Evolutionary conservation across 2,113 vertebrate species (phyloP).

Genomic region (Oxyruncus cristatus): DNA sequence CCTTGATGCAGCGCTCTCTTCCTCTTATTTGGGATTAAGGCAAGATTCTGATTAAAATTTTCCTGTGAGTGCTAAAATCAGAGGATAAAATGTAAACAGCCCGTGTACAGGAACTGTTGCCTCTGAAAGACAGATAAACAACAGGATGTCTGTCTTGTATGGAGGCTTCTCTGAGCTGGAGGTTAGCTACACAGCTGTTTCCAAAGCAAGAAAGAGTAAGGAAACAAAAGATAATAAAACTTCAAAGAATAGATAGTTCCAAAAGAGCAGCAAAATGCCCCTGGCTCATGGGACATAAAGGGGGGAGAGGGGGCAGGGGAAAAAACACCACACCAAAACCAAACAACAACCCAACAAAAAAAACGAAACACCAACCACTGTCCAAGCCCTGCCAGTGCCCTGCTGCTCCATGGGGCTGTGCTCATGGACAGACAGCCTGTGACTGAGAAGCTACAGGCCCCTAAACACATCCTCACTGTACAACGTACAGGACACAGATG

Average conservation of each 20-base stretch:
- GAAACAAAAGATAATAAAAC: not conserved
- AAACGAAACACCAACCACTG: not conserved
- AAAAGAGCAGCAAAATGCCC: not conserved
- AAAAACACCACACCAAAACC: not conserved
- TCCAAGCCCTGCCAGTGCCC: not conserved
- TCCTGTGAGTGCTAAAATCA: not conserved
- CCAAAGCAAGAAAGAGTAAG: not conserved
- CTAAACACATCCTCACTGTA: not conserved
- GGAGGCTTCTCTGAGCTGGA: not conserved
- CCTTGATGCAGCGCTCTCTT: not conserved
- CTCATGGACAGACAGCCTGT: not conserved
- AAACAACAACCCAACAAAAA: too few relatives aligned
- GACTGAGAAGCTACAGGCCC: not conserved
- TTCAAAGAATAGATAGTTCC: not conserved
- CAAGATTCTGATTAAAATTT: not conserved
- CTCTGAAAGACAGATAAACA: not conserved
- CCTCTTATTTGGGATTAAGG: not conserved
- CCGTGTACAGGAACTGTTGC: not conserved
- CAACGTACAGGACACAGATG: accelerated
- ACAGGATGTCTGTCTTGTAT: not conserved
- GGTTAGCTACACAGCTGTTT: not conserved
- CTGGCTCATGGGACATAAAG: not conserved
- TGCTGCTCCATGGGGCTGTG: not conserved
- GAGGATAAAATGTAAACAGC: not conserved
- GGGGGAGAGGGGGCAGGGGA: not conserved